Percentiles rank a stretch among this genome's conserved stretches.
These are phyloP conservation scores for Rhineura floridana DNA, from an alignment of 2,113 vertebrate genomes.

Conservation along the genomic window DNA sequence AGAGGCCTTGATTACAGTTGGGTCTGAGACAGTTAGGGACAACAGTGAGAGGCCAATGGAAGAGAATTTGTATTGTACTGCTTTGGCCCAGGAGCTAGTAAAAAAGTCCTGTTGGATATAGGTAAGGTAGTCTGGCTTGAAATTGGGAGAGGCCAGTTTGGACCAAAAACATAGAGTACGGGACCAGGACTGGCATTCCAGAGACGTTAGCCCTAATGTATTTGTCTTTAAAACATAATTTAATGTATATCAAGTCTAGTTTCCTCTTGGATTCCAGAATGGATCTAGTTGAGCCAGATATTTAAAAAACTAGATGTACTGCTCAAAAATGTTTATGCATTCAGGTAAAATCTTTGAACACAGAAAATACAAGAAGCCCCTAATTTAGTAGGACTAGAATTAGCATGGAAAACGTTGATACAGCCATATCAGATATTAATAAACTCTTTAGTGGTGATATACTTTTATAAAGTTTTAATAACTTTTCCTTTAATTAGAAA, in stretches of 20 bases:
- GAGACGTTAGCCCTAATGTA: too few species aligned
- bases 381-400: conserved; percentile 73
- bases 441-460: conserved; percentile 61
- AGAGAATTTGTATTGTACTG: too few species aligned
- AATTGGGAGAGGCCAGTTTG: too few species aligned
- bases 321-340: conserved; percentile 65
- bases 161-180: too few species aligned
- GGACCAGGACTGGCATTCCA: too few species aligned
- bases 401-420: conserved; percentile 68
- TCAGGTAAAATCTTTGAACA: conserved; percentile 54
- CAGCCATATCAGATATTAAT: conserved; percentile 68
- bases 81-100: too few species aligned
- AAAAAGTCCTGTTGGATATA: too few species aligned
- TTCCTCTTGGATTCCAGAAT: neutral
- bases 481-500: conserved; percentile 80
- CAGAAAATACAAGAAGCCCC: conserved; percentile 67
- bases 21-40: too few species aligned
- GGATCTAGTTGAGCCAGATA: conserved; percentile 51
- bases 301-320: conserved; percentile 65
- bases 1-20: too few species aligned
- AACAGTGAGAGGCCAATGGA: too few species aligned
- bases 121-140: too few species aligned
- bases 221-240: neutral
- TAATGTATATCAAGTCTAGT: neutral
- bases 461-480: conserved; percentile 79